phyloP scores from a whole-genome alignment of 2,797 vertebrate genomes.

The Mastacembelus armatus region DNA sequence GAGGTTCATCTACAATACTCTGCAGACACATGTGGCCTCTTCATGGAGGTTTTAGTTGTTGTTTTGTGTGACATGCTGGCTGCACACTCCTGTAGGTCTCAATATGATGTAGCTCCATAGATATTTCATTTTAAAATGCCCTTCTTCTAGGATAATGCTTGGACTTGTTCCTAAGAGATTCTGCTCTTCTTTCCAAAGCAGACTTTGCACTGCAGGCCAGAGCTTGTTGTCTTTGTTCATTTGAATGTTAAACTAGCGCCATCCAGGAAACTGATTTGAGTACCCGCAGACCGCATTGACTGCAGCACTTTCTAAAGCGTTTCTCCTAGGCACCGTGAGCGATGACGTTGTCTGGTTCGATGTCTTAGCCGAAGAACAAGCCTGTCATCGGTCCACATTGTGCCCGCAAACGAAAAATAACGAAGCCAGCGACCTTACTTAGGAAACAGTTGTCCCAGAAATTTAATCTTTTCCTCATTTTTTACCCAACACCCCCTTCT shows the following conservation, averaged over 20 bases:
- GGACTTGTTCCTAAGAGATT: constrained; percentile 37
- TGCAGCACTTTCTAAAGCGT: constrained; percentile 43
- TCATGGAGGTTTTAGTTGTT: constrained; percentile 67
- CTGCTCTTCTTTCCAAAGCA: constrained; percentile 2
- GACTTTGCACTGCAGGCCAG: constrained; percentile 23
- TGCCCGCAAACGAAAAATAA: constrained; percentile 75
- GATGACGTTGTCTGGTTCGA: constrained; percentile 68
- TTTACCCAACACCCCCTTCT: constrained; percentile 71
- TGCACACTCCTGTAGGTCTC: constrained; percentile 42
- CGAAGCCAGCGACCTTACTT: constrained; percentile 72
- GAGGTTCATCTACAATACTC: constrained; percentile 69
- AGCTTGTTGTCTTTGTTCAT: constrained; percentile 43
- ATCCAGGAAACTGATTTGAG: constrained; percentile 54
- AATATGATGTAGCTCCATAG: constrained; percentile 41
- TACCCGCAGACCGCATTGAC: constrained; percentile 54
- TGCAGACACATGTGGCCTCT: constrained; percentile 72
- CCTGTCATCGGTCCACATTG: constrained; percentile 75
- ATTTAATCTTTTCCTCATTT: constrained; percentile 80
- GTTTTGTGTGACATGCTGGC: constrained; percentile 53
- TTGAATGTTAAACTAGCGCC: constrained; percentile 60
- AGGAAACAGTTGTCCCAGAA: constrained; percentile 81
- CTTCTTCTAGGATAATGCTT: constrained; percentile 45
- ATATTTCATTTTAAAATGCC: constrained; percentile 60
- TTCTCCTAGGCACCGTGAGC: constrained; percentile 62
- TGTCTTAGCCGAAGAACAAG: constrained; percentile 67